These are phyloP conservation scores for Axis porcinus DNA, from an alignment of 2,113 vertebrate genomes.

Conservation along the genomic window DNA sequence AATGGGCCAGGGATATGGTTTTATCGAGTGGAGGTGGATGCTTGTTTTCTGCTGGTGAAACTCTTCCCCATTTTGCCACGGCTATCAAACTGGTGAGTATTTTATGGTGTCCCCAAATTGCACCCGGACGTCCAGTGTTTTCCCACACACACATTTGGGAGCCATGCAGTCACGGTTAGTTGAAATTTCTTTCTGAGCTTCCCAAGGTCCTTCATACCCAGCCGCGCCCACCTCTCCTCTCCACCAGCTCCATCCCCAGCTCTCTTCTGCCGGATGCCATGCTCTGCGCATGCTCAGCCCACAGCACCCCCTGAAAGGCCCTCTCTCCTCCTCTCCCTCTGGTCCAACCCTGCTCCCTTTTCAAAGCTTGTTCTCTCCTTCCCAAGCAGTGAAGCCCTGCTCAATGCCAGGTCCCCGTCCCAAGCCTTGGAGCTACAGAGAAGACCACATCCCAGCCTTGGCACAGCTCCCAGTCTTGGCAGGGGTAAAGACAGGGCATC, in stretches of 20 bases:
- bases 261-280: accelerated
- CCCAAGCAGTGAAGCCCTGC: background rate
- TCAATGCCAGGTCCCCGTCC: accelerated
- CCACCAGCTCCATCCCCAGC: accelerated
- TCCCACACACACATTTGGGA: accelerated
- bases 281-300: accelerated
- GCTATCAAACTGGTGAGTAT: background rate
- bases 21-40: accelerated
- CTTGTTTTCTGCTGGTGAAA: background rate
- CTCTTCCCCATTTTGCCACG: background rate
- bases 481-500: background rate
- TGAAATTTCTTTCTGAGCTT: background rate
- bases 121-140: background rate
- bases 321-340: background rate
- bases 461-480: accelerated
- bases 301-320: accelerated
- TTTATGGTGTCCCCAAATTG: background rate
- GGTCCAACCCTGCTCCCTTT: background rate
- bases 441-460: accelerated
- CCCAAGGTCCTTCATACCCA: accelerated
- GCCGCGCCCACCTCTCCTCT: background rate
- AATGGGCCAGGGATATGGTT: accelerated
- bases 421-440: background rate
- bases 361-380: background rate
- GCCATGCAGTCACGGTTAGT: accelerated